phyloP scores from a whole-genome alignment of 2,888 invertebrate species.

The Diabrotica balteata region DNA sequence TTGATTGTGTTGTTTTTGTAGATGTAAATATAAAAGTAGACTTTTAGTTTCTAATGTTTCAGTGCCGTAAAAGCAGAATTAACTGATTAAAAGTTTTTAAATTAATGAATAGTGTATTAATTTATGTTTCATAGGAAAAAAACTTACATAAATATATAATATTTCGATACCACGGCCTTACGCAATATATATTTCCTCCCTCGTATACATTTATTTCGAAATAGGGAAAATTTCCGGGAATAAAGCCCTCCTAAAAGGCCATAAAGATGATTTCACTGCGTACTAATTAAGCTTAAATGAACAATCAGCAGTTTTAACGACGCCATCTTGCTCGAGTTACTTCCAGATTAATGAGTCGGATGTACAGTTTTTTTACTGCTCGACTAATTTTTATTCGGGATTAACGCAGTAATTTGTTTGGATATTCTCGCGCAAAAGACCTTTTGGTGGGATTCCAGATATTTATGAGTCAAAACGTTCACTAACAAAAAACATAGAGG shows the following conservation, averaged over 20 bases:
- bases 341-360: constrained; percentile 55
- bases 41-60: no score
- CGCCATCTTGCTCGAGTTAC: constrained; percentile 57
- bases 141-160: no score
- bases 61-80: no score
- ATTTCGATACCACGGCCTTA: no score
- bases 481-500: neutral
- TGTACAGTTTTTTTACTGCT: constrained; percentile 45
- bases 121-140: no score
- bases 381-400: constrained; percentile 43
- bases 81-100: no score
- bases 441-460: constrained; percentile 8
- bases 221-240: constrained; percentile 10
- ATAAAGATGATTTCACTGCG: constrained; percentile 56
- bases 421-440: constrained; percentile 38
- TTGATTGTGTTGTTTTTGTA: no score
- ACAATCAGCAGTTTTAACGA: constrained; percentile 60
- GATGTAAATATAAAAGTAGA: no score
- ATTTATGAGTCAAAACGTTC: constrained; percentile 9
- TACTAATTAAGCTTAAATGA: constrained; percentile 60
- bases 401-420: constrained; percentile 50
- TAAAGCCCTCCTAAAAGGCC: constrained; percentile 35
- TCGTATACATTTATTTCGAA: constrained; percentile 1
- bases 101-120: no score
- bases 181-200: neutral